A percentile compares a stretch with the other conserved stretches of the same genome.
Evolutionary conservation across 2,797 vertebrate genomes (phyloP).

Genomic region (Phataginus tetradactyla): DNA sequence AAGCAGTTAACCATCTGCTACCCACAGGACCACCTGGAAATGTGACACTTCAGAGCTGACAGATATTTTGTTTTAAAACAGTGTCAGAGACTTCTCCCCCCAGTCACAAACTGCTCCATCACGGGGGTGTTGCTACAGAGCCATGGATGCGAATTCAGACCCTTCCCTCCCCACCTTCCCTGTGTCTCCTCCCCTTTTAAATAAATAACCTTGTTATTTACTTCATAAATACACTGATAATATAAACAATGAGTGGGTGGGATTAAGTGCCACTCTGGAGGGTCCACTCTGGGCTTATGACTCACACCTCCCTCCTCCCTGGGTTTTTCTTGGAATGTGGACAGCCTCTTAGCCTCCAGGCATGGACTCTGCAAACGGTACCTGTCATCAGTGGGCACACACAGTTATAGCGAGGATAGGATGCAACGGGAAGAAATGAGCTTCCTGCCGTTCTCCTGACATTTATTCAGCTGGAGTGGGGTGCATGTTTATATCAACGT

Average conservation of each 20-base stretch:
- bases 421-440: slow-evolving; percentile 44
- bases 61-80: neutral
- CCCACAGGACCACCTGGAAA: slow-evolving; percentile 33
- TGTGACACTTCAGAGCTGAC: neutral
- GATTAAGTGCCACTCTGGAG: neutral
- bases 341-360: slow-evolving; percentile 4
- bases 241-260: neutral
- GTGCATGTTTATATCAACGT: slow-evolving; percentile 69
- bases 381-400: slow-evolving; percentile 9
- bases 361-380: neutral
- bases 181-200: no score
- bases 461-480: slow-evolving; percentile 59
- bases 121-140: neutral
- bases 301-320: neutral
- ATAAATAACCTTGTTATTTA: neutral
- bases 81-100: neutral
- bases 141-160: neutral
- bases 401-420: neutral
- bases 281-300: neutral
- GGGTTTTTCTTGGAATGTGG: neutral
- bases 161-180: neutral
- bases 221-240: neutral
- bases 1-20: slow-evolving; percentile 55
- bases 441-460: slow-evolving; percentile 68
- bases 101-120: rapidly evolving